Evolutionary conservation across 2,113 vertebrate genomes (phyloP).

Genomic region (Tenrec ecaudatus): DNA sequence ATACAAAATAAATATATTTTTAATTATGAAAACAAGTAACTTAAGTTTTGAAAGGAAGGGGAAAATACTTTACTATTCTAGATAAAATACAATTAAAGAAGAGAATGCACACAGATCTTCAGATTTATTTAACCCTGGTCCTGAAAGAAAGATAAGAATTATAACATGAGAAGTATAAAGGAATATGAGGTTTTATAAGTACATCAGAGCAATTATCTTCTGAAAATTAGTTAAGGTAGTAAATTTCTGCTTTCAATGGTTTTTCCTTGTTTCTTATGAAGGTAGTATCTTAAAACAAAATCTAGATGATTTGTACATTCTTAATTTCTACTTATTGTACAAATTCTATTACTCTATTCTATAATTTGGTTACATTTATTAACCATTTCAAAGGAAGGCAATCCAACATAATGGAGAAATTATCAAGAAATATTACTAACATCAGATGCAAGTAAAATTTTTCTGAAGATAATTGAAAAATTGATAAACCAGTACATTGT

Average conservation of each 20-base stretch:
- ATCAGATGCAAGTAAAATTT: too few relatives aligned
- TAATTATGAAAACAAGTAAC: neutral
- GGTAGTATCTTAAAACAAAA: neutral
- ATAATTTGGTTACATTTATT: neutral
- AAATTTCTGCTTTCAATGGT: slow-evolving; percentile 11
- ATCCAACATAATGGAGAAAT: too few relatives aligned
- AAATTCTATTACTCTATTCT: neutral
- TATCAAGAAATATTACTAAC: too few relatives aligned
- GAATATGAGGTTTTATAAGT: neutral
- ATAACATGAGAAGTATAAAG: neutral
- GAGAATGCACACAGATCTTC: neutral
- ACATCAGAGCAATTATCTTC: neutral
- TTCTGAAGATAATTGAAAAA: too few relatives aligned
- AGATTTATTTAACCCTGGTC: neutral
- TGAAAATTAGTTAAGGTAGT: slow-evolving; percentile 5
- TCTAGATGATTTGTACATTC: neutral
- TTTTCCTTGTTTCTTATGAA: slow-evolving; percentile 21
- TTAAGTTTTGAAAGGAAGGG: neutral
- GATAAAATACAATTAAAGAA: neutral
- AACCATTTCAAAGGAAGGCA: too few relatives aligned
- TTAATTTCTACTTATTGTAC: neutral
- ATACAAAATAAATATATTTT: slow-evolving; percentile 14
- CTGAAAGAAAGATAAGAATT: neutral
- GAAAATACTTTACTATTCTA: neutral
- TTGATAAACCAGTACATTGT: too few relatives aligned